Conservation (phyloP, 2,888 invertebrate species). For the Trissonchulus sp. region DNA sequence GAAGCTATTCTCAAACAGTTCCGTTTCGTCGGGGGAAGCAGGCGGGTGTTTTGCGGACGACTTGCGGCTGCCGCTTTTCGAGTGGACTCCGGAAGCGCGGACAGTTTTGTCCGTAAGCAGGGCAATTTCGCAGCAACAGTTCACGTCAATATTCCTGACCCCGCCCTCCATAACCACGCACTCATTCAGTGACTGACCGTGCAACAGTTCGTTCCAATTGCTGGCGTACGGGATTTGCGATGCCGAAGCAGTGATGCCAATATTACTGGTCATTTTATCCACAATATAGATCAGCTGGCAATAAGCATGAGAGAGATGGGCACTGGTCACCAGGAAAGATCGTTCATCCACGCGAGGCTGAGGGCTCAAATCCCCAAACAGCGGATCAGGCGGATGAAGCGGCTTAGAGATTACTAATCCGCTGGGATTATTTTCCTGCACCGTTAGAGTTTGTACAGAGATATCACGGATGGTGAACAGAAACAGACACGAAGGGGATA, state of each 20-base stretch:
- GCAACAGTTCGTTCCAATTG: conserved; percentile 35
- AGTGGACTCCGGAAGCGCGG: neutral
- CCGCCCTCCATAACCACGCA: conserved; percentile 11
- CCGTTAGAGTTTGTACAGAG: neutral
- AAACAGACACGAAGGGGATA: conserved; percentile 20
- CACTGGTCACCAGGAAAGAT: neutral
- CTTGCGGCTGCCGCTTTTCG: neutral
- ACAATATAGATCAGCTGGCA: conserved; percentile 37
- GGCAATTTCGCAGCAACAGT: neutral
- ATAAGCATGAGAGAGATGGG: conserved; percentile 28
- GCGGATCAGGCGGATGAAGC: neutral
- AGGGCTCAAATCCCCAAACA: neutral
- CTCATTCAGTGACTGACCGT: neutral
- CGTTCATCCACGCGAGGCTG: neutral
- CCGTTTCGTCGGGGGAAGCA: too few relatives aligned
- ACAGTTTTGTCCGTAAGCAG: neutral
- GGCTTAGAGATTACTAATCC: neutral
- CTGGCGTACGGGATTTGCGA: conserved; percentile 33
- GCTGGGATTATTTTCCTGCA: neutral
- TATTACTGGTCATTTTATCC: conserved; percentile 28
- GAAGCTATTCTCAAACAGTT: neutral
- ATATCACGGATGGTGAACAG: neutral
- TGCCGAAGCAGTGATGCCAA: conserved; percentile 37
- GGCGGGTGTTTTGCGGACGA: neutral
- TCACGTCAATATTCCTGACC: neutral